Base-by-base conservation (phyloP, 2,113 vertebrate genomes). In the Desmodus rotundus region DNA sequence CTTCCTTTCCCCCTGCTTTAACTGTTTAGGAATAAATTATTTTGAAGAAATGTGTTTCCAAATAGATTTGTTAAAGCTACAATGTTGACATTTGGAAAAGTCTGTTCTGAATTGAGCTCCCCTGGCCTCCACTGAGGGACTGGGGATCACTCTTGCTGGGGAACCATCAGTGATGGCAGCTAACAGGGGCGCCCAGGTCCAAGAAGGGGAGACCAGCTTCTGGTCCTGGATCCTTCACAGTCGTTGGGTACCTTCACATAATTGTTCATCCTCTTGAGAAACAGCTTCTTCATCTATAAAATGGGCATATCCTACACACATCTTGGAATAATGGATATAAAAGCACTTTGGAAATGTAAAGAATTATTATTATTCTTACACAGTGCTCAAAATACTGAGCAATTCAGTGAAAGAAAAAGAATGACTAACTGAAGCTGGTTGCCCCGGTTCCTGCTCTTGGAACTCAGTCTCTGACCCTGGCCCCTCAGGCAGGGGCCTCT, bases 1-100 rank as follows among this genome's bases (percentile, higher is more conserved):
- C 94, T 72, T 86, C 92, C 81, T 96, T 92, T 52, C 78, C 72
- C 43, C 38, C 7, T 82, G 86, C 68, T 91, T 97, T 95, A 96
- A 94, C 93, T 96, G 77, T 93, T 97, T 95, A 96, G 93, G 96
- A 98, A 97, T 97, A 97, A 97, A 97, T 96, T 97, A 96, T 98
- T 97, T 96, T 94, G 88, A 85, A 96, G 85, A 96, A 97, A 96
- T 84, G 78, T 97, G 90, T 97, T 98, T 98, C 95, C 97, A 96
- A 92, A 98, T 97, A 97, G 74, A 97, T 97, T 95, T 97, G 95
- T 96, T 94, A 95, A 97, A 96, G 95, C 88, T 96, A 97, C 91
- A 89, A 87, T 96, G 96, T 91, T 97, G 96, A 97, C 94, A 80
- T 94, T 83, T 89, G 65, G 86, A 78, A 96, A 94, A 70, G 76